phyloP scores from a whole-genome alignment of 1,140 invertebrate species.

The Steinernema khuongi region DNA sequence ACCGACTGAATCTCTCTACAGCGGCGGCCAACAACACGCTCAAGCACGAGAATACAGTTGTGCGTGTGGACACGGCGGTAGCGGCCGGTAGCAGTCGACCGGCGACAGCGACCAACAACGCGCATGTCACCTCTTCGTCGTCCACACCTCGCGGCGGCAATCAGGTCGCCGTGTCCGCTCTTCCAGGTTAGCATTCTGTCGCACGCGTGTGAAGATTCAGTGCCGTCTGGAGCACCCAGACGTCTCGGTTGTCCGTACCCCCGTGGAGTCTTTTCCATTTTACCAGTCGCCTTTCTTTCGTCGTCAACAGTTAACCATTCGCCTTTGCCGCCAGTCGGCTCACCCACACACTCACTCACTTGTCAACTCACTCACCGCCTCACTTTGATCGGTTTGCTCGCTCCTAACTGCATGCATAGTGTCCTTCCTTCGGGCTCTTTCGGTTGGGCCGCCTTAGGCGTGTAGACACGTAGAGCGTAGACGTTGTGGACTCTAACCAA shows the following conservation, averaged over 20 bases:
- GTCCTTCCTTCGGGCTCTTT: neutral
- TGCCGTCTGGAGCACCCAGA: neutral
- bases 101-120: slow-evolving; percentile 21
- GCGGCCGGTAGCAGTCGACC: slow-evolving; percentile 24
- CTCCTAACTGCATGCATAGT: neutral
- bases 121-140: slow-evolving; percentile 23
- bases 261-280: slow-evolving; percentile 2
- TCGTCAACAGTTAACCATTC: neutral
- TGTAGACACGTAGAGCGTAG: neutral
- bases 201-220: neutral
- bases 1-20: slow-evolving; percentile 25
- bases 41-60: slow-evolving; percentile 58
- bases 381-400: neutral
- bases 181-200: slow-evolving; percentile 12
- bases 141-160: slow-evolving; percentile 17
- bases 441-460: neutral
- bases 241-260: neutral
- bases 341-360: neutral
- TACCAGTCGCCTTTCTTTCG: neutral
- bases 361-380: neutral
- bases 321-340: neutral
- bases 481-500: neutral
- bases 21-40: slow-evolving; percentile 36
- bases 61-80: slow-evolving; percentile 43
- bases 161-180: slow-evolving; percentile 15